Evolutionary conservation across 2,113 vertebrate species (phyloP), one percentile per base, ranked within the genome.

Genomic region (Xiphophorus hellerii): DNA sequence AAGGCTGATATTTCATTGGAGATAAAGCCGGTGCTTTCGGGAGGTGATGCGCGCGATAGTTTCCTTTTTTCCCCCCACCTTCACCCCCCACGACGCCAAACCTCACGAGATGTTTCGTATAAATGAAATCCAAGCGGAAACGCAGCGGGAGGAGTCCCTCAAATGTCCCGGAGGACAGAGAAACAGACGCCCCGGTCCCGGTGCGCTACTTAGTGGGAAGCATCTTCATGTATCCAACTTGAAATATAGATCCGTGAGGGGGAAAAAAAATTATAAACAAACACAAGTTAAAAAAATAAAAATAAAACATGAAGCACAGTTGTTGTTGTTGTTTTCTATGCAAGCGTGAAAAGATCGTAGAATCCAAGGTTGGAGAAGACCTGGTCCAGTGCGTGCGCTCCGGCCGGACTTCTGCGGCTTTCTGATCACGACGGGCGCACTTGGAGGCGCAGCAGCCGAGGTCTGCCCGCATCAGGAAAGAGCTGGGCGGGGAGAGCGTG

Each of bases 1-100:
- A 78, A 83, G 92, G 92, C 87, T 86, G 93, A 92, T 94, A 93
- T 96, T 94, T 96, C 96, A 97, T 97, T 94, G 93, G 95, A 64
- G 94, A 93, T 88, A 81, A 67, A 70, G 75, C 82, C 88, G 35
- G 85, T 76, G 88, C 78, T 84, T 29, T 28, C 65, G 72, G 33
- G 58, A 77, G 69, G 75, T 84, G 89, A 58, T 69, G 44, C 17
- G 44, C 17, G 44, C 7, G 5, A 48, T 48, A 20, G 17, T 48
- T 44, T 14, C 30, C 30, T 3, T 3, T 28, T 7, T 33, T 1
- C 31, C 31, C 31, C 31, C 31, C 33, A 1, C 33, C 7, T 1
- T 33, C 33, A 7, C 51, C 17, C 48, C 61, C 20, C 9, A 1
- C 35, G 35, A 37, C 35, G 12, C 35, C 35, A 37, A 1, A 61